A percentile compares a stretch with the other conserved stretches of the same genome.
Evolutionary conservation across 2,113 vertebrate species (phyloP).

Genomic region (Trogon surrucura): DNA sequence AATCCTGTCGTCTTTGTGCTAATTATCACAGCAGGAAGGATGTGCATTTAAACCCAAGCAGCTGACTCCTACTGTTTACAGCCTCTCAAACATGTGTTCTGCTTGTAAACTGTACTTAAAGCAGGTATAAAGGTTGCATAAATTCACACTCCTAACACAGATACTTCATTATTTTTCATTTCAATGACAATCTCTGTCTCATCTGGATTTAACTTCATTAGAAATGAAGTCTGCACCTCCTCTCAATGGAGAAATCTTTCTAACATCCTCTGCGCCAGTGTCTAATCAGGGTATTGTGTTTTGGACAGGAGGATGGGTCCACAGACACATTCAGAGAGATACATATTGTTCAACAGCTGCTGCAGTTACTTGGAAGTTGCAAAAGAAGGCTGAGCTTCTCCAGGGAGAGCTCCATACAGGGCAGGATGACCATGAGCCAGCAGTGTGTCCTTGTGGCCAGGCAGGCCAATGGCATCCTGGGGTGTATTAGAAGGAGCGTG

Average conservation of each 20-base stretch:
- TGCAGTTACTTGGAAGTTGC: background rate
- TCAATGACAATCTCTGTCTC: background rate
- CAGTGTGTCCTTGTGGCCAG: no score
- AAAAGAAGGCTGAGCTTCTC: background rate
- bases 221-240: background rate
- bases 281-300: background rate
- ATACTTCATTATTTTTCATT: background rate
- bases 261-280: background rate
- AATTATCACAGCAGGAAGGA: constrained; percentile 23
- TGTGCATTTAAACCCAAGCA: background rate
- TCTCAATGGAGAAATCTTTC: background rate
- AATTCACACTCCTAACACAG: background rate
- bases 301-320: background rate
- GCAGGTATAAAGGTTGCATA: background rate
- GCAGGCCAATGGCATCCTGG: no score
- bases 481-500: no score
- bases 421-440: no score
- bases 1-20: constrained; percentile 33
- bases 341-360: background rate
- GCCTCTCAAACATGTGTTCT: background rate
- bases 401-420: background rate
- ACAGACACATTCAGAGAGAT: background rate
- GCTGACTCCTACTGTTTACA: background rate
- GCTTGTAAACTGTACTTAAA: background rate
- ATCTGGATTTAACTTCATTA: background rate